Percentiles rank a stretch among this genome's conserved stretches.
Conservation (phyloP, 2,797 vertebrate genomes). For the Gadopsis bispinosus region DNA sequence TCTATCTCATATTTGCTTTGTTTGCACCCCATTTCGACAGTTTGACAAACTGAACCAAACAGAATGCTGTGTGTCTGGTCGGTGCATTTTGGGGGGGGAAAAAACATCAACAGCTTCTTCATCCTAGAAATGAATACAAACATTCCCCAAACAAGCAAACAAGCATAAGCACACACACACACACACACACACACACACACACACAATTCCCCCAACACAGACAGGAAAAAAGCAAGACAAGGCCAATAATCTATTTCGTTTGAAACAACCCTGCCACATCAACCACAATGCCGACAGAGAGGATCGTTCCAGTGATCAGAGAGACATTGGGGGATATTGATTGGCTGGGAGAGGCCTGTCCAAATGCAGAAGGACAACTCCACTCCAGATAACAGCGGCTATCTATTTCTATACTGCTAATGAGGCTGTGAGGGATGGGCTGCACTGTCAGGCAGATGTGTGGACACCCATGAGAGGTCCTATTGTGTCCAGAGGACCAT, state of each 20-base stretch:
- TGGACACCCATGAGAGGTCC: constrained; percentile 44
- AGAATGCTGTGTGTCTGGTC: neutral
- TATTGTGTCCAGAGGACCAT: constrained; percentile 52
- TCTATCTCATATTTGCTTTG: constrained; percentile 18
- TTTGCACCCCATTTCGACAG: neutral
- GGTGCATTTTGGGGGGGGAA: neutral
- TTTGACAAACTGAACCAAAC: constrained; percentile 13
- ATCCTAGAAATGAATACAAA: constrained; percentile 37
- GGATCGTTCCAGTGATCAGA: constrained; percentile 51
- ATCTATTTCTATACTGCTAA: constrained; percentile 63
- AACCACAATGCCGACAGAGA: constrained; percentile 19
- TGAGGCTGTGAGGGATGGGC: constrained; percentile 51
- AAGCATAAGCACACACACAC: neutral
- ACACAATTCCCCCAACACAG: constrained; percentile 2
- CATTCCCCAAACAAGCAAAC: constrained; percentile 13
- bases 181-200: neutral
- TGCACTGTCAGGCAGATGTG: constrained; percentile 45
- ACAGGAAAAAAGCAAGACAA: constrained; percentile 25
- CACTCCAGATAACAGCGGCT: constrained; percentile 47
- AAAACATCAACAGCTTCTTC: constrained; percentile 19
- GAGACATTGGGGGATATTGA: constrained; percentile 66
- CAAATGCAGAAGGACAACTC: constrained; percentile 53
- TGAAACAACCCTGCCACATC: constrained; percentile 30
- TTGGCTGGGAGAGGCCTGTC: constrained; percentile 50
- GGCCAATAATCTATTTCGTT: constrained; percentile 41